Evolutionary conservation across 1,140 invertebrate genomes (phyloP), one percentile per base, ranked within the genome.

Genomic region (Temnothorax longispinosus): DNA sequence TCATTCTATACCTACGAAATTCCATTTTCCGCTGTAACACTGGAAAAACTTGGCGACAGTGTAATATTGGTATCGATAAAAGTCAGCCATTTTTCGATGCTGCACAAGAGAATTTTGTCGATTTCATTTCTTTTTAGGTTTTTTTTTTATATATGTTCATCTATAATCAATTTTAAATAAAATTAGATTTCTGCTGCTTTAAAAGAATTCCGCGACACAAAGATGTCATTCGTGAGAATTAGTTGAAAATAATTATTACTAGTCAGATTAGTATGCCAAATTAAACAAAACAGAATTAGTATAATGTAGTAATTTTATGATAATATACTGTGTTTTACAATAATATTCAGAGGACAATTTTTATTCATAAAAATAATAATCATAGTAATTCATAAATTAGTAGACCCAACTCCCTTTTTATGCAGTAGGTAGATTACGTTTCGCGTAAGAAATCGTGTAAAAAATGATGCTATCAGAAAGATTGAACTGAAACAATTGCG

Each of bases 51-150:
- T 50, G 38, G 27, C 44, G 32, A 72, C 27, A 54, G 52, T 69
- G 38, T 32, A 41, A 54, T 67, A 47, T 32, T n/a, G 15, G 18
- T 50, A 41, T 15, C 27, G 47, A 41, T 41, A 44, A 38, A 21
- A n/a, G 11, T 27, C n/a, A 50, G 44, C 21, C 74, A 85, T 77
- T 86, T 80, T 81, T 47, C 27, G 3, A 15, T 18, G 41, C 74
- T n/a, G 35, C 15, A n/a, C n/a, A 52, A 81, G 3, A 75, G 38
- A 41, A 21, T 56, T 21, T 6, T 47, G 35, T 18, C 21, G 15
- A 47, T 67, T 21, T 44, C 27, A 27, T 27, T 13, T 54, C 2
- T 32, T 15, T 67, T 18, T 44, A 32, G 15, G 15, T 56, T 8
- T 10, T 81, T 35, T 13, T 56, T 38, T 6, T 47, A 10, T 32